Base-by-base conservation (phyloP, 2,797 vertebrate genomes). In the Amphiprion clarkii region DNA sequence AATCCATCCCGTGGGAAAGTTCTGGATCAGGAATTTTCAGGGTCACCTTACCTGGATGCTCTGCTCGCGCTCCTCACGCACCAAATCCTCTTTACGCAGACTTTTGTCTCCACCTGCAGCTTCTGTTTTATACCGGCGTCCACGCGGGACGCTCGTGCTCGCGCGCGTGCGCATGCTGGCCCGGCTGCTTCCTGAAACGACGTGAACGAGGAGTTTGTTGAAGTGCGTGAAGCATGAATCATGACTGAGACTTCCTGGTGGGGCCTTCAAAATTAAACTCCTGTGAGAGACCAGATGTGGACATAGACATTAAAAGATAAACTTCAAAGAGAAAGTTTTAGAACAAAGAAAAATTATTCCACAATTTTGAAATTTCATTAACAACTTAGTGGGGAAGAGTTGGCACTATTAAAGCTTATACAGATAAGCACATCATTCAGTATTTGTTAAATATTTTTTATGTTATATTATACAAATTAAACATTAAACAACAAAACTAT, bases 81-180 rank as follows among this genome's bases (percentile, higher is more conserved):
- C 42, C 80, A 78, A 84, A 85, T 84, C 79, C 85, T 71, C 54
- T 79, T 76, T 62, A 79, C 67, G 65, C 67, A 74, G 64, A 91
- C 78, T 87, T 91, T 87, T 67, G 85, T 91, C 60, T 75, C 61
- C 78, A 87, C 61, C 83, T 91, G 88, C 73, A 87, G 65, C 76
- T 62, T 76, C 83, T 0, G 61, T 90, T 93, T 92, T 93, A 94
- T 94, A 93, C 72, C 60, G 67, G 74, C 79, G 76, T 79, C 87
- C 88, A 83, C 82, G 79, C 73, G 72, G 23, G 39, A 10, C 0
- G 23, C 58, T 53, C 60, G 62, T 78, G 62, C 72, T 10, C 67
- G 68, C 80, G 81, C 72, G 71, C 58, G 75, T 68, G 78, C 82
- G 48, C 60, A 78, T 33, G 77, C 54, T 17, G 0, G 13, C 53